Evolutionary conservation across 2,888 invertebrate genomes (phyloP), one percentile per base, ranked within the genome.

Genomic region (Dicycla oo): DNA sequence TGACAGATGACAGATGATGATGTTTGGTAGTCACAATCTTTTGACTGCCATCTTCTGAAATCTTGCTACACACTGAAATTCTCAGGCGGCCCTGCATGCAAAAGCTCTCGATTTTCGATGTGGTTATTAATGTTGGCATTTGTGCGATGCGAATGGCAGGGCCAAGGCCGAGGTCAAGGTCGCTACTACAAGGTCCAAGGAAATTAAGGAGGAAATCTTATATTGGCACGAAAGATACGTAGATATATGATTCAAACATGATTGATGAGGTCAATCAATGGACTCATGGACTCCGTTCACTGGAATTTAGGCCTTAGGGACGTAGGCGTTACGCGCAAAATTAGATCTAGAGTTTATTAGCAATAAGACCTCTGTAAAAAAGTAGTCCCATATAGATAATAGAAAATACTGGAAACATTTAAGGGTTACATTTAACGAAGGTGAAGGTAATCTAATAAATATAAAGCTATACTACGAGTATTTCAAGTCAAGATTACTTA

Each of bases 141-240:
- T 69, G 49, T 30, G 5, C n/a, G n/a, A n/a, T 38, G 45, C 11
- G 30, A 72, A 66, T 38, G 15, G 3, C 3, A 73, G 0, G 26
- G 7, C 23, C 45, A 53, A 67, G 68, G 68, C 1, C 20, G 5
- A 76, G 68, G 38, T 77, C 53, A 67, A 67, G 51, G 77, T 11
- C 6, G 38, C 15, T 40, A n/a, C 13, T 18, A 75, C 18, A 45
- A 75, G 53, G n/a, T 53, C n/a, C 15, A 26, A 65, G 45, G n/a
- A 72, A 38, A 72, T 51, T 40, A 51, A 15, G 20, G 20, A 53
- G n/a, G 45, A 38, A 45, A 38, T 38, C 18, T 11, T 65, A n/a
- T 76, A 26, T 76, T 51, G 43, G 34, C n/a, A 68, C 23, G 53
- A 53, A 38, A 38, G 10, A 18, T 73, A 15, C 45, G 34, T 60